These are phyloP conservation scores for Lepus europaeus DNA, from an alignment of 2,113 vertebrate species.

Conservation along the genomic window DNA sequence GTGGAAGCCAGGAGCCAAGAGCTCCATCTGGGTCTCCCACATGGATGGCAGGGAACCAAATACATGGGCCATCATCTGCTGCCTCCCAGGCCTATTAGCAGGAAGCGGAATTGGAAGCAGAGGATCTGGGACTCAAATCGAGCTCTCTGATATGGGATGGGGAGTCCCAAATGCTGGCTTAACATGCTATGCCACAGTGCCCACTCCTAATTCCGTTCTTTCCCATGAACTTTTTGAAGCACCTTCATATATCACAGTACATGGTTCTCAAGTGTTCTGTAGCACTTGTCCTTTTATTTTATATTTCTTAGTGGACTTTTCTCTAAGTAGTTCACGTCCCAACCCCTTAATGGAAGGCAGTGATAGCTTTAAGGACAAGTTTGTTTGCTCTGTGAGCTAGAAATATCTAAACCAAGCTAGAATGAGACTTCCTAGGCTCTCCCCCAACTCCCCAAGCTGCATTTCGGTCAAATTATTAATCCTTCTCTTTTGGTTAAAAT, in stretches of 20 bases:
- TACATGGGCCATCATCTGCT: too few relatives aligned
- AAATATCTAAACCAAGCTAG: not conserved
- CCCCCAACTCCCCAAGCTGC: not conserved
- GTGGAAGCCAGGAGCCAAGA: too few relatives aligned
- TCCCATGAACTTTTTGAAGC: too few relatives aligned
- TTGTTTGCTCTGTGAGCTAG: not conserved
- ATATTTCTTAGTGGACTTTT: constrained; percentile 5
- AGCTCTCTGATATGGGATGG: too few relatives aligned
- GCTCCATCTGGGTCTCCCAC: too few relatives aligned
- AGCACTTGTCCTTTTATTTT: constrained; percentile 22
- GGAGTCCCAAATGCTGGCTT: too few relatives aligned
- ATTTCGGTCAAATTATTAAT: not conserved
- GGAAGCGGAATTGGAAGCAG: too few relatives aligned
- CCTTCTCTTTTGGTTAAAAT: not conserved
- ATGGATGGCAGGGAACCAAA: too few relatives aligned
- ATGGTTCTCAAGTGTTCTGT: not conserved
- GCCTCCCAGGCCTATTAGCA: too few relatives aligned
- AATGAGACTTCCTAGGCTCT: not conserved
- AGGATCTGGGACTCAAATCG: too few relatives aligned
- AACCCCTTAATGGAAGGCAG: not conserved
- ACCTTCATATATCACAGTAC: not conserved
- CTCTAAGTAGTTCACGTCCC: not conserved
- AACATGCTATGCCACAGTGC: too few relatives aligned
- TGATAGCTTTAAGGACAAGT: not conserved
- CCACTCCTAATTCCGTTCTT: too few relatives aligned